Base-by-base conservation (phyloP, 37 sponge, comb jelly and placozoan genomes). In the Corticium candelabrum region DNA sequence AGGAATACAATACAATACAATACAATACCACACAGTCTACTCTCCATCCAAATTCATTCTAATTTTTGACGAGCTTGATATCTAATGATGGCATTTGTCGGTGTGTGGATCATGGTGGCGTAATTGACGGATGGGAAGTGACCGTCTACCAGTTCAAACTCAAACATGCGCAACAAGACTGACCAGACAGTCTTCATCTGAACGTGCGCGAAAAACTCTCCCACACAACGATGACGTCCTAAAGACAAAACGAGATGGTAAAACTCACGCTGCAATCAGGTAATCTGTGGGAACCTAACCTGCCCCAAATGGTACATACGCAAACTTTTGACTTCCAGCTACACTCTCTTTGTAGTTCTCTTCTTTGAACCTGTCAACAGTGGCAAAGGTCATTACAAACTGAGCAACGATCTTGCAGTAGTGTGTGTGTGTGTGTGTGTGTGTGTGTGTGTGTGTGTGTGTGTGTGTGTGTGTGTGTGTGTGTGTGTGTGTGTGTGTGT, bases 161-260 rank as follows among this genome's bases (percentile, higher is more conserved):
- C 83, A 79, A 87, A 93, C 67, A 77, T 84, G n/a, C 84, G 79
- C 34, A 93, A 40, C 34, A 93, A 85, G 30, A 87, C 85, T 39
- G 88, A 84, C 88, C 90, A 89, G 68, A 90, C 85, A 1, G 94
- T 90, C 68, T 93, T 93, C 69, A 93, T 93, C 76, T 93, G 94
- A 1, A 93, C 77, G 78, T 85, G 87, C 32, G 94, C 94, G 84
- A 93, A 93, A 39, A 71, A 80, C 57, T 93, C 94, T 3, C 94
- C 94, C 0, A 90, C 68, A 75, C 94, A 93, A 5, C 94, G 85
- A 81, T 93, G 94, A 0, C 94, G 87, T 35, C 93, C 91, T 90
- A 73, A 1, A 37, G 69, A 71, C 5, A n/a, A 15, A 68, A 3
- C 2, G 41, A 34, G 5, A 15, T 11, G 11, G 5, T 43, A 11